A percentile compares a stretch with the other conserved stretches of the same genome.
Evolutionary conservation across 2,113 vertebrate species (phyloP).

Genomic region (Phoenicopterus ruber): DNA sequence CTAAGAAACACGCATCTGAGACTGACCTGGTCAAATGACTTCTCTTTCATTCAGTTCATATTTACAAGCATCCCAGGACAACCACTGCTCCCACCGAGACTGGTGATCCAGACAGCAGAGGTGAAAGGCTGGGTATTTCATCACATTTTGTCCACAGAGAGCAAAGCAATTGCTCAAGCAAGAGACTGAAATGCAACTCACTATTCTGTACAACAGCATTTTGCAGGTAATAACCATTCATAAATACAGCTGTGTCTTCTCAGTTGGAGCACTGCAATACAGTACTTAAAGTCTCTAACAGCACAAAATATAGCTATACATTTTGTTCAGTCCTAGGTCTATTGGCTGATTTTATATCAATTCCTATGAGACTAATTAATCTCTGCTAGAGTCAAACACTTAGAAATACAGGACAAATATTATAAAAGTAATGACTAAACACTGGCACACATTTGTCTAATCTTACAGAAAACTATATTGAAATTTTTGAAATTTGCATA

Average conservation of each 20-base stretch:
- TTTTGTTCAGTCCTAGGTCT: not conserved
- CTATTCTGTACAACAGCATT: not conserved
- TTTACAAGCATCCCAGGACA: not conserved
- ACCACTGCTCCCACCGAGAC: not conserved
- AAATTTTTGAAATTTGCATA: not conserved
- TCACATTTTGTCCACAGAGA: not conserved
- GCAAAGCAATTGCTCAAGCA: not conserved
- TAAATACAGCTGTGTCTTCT: not conserved
- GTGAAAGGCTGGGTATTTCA: not conserved
- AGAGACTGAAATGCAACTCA: not conserved
- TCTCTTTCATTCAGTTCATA: not conserved
- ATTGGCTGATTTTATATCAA: not conserved
- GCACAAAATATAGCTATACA: not conserved
- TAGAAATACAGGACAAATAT: not conserved
- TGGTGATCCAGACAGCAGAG: not conserved
- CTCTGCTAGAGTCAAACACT: not conserved
- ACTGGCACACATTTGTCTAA: too few relatives aligned
- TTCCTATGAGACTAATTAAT: not conserved
- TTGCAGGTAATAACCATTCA: not conserved
- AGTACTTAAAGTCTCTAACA: not conserved
- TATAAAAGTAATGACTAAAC: not conserved
- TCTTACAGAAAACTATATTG: not conserved
- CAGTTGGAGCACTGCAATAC: not conserved
- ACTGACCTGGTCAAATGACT: not conserved
- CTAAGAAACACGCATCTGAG: not conserved